Conservation (phyloP, 64 coral and sea anemone species). For the Pocillopora damicornis region DNA sequence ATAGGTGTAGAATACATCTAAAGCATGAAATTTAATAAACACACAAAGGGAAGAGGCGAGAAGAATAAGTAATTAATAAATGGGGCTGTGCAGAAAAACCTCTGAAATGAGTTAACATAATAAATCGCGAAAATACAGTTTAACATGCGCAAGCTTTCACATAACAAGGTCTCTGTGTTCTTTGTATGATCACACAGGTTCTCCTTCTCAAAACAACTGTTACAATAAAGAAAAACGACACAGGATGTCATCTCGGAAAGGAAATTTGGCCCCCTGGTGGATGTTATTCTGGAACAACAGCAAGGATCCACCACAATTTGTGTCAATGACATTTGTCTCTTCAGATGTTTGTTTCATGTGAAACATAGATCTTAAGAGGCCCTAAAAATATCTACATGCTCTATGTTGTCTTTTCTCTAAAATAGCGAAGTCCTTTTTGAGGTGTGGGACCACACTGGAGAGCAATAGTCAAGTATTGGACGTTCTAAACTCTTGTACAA, state of each 20-base stretch:
- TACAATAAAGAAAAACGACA: neutral
- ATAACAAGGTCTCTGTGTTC: neutral
- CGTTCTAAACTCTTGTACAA: neutral
- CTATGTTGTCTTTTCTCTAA: too few species aligned
- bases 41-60: constrained; percentile 9
- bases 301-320: neutral
- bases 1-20: constrained; percentile 9
- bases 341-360: neutral
- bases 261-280: constrained; percentile 1
- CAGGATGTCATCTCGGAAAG: neutral
- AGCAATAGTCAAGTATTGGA: constrained; percentile 30
- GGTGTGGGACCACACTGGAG: too few species aligned
- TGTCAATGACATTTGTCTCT: neutral
- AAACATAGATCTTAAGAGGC: neutral
- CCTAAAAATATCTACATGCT: neutral
- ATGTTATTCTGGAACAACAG: constrained; percentile 23
- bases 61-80: neutral
- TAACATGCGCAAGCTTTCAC: neutral
- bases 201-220: neutral
- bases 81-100: too few species aligned
- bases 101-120: neutral
- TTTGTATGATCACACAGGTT: constrained; percentile 18
- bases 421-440: too few species aligned
- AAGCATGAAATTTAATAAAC: constrained; percentile 13
- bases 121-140: neutral